Evolutionary conservation across 2,888 invertebrate species (phyloP).

Genomic region (Apotomis betuletana): DNA sequence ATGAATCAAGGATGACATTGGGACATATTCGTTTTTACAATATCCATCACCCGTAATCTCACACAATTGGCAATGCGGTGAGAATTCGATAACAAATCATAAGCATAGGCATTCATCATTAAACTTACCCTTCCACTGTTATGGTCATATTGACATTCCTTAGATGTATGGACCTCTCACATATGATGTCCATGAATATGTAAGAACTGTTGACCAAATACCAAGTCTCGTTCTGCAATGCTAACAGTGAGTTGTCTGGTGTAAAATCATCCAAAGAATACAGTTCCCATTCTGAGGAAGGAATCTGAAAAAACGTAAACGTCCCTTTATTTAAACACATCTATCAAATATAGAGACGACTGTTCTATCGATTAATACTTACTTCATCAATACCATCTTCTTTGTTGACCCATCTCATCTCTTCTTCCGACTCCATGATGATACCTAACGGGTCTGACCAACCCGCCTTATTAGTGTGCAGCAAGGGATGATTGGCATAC

Average conservation of each 20-base stretch:
- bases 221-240: constrained; percentile 64
- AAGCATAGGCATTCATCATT: background rate
- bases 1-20: too few relatives aligned
- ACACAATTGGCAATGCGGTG: too few relatives aligned
- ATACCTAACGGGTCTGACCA: constrained; percentile 62
- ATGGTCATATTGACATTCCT: constrained; percentile 58
- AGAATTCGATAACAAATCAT: too few relatives aligned
- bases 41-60: too few relatives aligned
- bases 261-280: constrained; percentile 41
- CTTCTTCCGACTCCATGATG: constrained; percentile 53
- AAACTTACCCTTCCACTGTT: constrained; percentile 60
- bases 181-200: constrained; percentile 70
- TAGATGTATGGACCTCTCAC: constrained; percentile 65
- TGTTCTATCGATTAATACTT: constrained; percentile 35
- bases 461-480: constrained; percentile 46
- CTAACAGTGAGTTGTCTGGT: constrained; percentile 56
- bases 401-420: constrained; percentile 55
- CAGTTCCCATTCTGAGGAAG: constrained; percentile 62
- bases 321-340: too few relatives aligned
- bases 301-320: constrained; percentile 53
- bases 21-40: too few relatives aligned
- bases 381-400: constrained; percentile 56
- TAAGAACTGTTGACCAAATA: constrained; percentile 64
- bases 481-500: constrained; percentile 65
- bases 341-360: too few relatives aligned